Base-by-base conservation (phyloP, 2,797 vertebrate species). In the Myotis findleyi region DNA sequence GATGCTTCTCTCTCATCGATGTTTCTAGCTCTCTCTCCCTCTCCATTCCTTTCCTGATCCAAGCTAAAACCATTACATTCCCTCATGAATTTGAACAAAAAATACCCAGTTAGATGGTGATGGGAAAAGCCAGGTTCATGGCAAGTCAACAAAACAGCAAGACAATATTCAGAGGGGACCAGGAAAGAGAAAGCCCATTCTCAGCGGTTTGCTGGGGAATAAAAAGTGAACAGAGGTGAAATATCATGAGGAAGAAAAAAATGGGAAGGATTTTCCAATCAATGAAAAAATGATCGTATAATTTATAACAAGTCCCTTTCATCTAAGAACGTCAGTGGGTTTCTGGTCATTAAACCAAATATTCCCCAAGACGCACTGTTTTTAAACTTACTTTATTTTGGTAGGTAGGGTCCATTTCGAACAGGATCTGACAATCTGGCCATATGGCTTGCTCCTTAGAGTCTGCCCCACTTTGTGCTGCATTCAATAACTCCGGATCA, bases 371-470 rank as follows among this genome's bases (percentile, higher is more conserved):
- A 80, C 4, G 5, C 47, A 49, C 13, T 33, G 9, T 47, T 51
- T 73, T 12, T 49, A 88, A 85, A 97, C 89, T 36, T 57, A 97
- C 96, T 33, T 95, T 90, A 5, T 57, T 97, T 96, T 97, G 97
- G 59, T 97, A 98, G 18, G 68, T 23, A 41, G 80, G 47, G 73
- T 98, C 98, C 82, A 30, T 91, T 94, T 96, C 97, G 81, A 98
- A 97, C 71, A 98, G 97, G 10, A 97, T 41, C n/a, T 98, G 93
- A 91, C 91, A 94, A 1, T 97, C 86, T 72, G 97, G 94, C 96
- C 97, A 96, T 38, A 6, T 73, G 27, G 55, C 64, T 44, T 91
- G 49, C 47, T 49, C 49, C 8, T 89, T 95, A 36, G 25, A 8
- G 44, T 95, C 93, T 89, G n/a, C 41, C 11, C 87, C 36, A 94